phyloP scores from a whole-genome alignment of 2,113 vertebrate genomes.

The Neolamprologus modestus region DNA sequence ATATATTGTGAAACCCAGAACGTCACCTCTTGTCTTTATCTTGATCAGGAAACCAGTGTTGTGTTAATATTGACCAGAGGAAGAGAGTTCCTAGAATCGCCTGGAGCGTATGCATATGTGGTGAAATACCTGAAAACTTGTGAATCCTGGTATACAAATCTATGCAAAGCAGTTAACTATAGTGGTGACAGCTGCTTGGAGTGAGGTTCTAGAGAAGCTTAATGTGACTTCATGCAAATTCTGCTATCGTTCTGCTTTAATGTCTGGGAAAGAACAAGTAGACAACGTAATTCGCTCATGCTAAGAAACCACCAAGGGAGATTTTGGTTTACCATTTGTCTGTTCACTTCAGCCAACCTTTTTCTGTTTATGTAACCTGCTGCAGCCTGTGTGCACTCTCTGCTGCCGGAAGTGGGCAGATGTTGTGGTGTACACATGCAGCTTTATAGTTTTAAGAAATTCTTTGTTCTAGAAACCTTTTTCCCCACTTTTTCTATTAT shows the following conservation, averaged over 20 bases:
- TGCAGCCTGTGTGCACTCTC: not conserved
- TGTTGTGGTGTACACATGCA: not conserved
- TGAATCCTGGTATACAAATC: not conserved
- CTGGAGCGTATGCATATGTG: not conserved
- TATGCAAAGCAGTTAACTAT: not conserved
- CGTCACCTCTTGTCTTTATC: not conserved
- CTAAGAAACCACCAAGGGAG: not conserved
- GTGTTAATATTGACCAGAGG: constrained; percentile 19
- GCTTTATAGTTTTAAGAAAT: not conserved
- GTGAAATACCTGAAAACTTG: not conserved
- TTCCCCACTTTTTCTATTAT: not conserved
- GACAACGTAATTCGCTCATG: not conserved
- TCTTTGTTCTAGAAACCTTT: not conserved
- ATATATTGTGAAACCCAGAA: not conserved
- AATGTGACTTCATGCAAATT: not conserved
- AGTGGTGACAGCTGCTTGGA: not conserved
- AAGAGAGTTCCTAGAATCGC: not conserved
- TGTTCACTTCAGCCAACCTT: not conserved
- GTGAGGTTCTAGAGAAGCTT: not conserved
- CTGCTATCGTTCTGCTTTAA: not conserved
- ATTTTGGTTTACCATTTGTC: not conserved
- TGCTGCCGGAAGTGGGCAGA: not conserved
- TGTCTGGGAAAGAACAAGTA: not conserved
- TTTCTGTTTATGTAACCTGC: not conserved
- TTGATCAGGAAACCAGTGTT: not conserved